phyloP scores from a whole-genome alignment of 2,113 vertebrate species.

The Sapajus apella region DNA sequence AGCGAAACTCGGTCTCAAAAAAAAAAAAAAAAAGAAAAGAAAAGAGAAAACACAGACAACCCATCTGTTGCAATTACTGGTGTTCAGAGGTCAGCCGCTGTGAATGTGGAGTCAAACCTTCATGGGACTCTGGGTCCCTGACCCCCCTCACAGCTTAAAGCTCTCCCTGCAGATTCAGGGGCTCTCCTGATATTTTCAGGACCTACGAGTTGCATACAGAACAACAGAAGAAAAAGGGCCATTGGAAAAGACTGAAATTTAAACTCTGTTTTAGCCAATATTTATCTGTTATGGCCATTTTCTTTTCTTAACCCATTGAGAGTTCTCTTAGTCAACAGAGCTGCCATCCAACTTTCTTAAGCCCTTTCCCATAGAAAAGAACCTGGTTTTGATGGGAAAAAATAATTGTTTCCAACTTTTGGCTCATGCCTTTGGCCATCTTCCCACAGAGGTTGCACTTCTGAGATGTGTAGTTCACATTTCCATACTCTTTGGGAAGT shows the following conservation, averaged over 20 bases:
- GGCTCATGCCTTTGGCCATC: not conserved
- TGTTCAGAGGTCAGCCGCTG: not conserved
- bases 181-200: not conserved
- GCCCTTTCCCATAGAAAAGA: not conserved
- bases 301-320: not conserved
- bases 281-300: not conserved
- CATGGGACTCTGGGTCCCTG: rapidly evolving
- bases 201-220: not conserved
- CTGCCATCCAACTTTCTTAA: not conserved
- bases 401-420: not conserved
- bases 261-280: not conserved
- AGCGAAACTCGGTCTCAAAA: too few species aligned
- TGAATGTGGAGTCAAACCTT: not conserved
- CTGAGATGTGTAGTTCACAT: not conserved
- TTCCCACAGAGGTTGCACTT: not conserved
- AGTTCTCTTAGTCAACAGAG: not conserved
- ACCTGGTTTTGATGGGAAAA: not conserved
- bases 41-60: not conserved
- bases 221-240: not conserved
- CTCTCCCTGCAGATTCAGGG: not conserved
- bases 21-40: too few species aligned
- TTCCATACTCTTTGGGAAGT: not conserved
- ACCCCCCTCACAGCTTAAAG: rapidly evolving
- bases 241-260: too few species aligned
- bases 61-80: too few species aligned